A percentile compares a stretch with the other conserved stretches of the same genome.
These are phyloP conservation scores for Drosophila ogumai DNA, from an alignment of 1,140 invertebrate genomes.

Conservation along the genomic window DNA sequence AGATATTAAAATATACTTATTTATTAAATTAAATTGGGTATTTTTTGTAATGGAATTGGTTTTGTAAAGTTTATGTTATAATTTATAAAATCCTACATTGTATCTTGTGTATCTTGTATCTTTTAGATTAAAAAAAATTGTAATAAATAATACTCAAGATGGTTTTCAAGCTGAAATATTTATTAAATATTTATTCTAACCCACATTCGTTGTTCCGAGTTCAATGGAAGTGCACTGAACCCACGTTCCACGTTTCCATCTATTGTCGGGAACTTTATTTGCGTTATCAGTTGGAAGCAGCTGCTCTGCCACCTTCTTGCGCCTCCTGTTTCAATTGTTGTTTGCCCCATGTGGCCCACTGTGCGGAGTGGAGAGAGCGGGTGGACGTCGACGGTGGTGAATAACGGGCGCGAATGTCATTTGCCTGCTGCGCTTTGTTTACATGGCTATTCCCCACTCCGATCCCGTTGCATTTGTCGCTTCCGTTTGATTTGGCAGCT, in stretches of 20 bases:
- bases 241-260: conserved; percentile 10
- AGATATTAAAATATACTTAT: neutral
- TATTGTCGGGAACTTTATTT: conserved; percentile 42
- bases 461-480: conserved; percentile 54
- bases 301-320: conserved; percentile 14
- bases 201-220: conserved; percentile 12
- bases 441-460: conserved; percentile 2
- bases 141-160: neutral
- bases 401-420: conserved; percentile 36
- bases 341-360: conserved; percentile 28
- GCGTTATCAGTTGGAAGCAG: conserved; percentile 46
- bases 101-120: neutral
- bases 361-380: conserved; percentile 8
- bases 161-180: neutral
- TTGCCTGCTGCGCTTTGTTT: conserved; percentile 49
- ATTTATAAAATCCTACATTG: neutral
- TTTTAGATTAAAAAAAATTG: neutral
- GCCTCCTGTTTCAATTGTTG: neutral
- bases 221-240: conserved; percentile 48
- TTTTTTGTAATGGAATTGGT: neutral
- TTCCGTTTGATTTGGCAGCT: conserved; percentile 76
- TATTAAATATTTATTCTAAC: too few species aligned
- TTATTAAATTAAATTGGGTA: neutral
- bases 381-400: conserved; percentile 7
- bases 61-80: neutral